Evolutionary conservation across 2,888 invertebrate genomes (phyloP).

Genomic region (Anorthoa munda): DNA sequence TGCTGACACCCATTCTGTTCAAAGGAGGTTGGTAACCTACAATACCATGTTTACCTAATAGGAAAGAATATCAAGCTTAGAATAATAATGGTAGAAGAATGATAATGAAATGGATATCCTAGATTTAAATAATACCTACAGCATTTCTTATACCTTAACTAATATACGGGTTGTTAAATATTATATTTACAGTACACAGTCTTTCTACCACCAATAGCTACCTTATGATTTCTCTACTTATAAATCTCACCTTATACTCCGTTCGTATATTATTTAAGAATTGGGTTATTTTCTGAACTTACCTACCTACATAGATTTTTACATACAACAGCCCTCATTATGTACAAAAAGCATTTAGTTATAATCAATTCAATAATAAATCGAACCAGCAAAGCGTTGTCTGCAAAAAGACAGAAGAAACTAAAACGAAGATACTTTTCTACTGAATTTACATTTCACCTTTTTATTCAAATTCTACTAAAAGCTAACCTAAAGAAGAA

Average conservation of each 20-base stretch:
- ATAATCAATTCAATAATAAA: not conserved
- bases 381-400: conserved; percentile 32
- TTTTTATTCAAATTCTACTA: conserved; percentile 4
- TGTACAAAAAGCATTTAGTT: conserved; percentile 35
- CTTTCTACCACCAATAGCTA: conserved; percentile 14
- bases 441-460: not conserved
- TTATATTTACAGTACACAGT: conserved; percentile 22
- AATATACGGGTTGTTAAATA: not conserved
- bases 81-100: conserved; percentile 27
- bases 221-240: conserved; percentile 2
- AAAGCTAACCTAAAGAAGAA: conserved; percentile 18
- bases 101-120: conserved; percentile 14
- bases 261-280: not conserved
- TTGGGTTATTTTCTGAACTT: not conserved
- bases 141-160: conserved; percentile 7
- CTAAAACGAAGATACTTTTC: conserved; percentile 7
- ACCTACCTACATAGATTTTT: conserved; percentile 8
- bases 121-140: conserved; percentile 2
- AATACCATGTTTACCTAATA: conserved; percentile 1
- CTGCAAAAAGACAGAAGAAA: not conserved
- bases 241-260: conserved; percentile 20
- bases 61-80: conserved; percentile 32
- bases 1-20: conserved; percentile 30
- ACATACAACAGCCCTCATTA: conserved; percentile 3
- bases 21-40: conserved; percentile 19